phyloP scores from a whole-genome alignment of 2,888 invertebrate species.

The Taenaris catops region DNA sequence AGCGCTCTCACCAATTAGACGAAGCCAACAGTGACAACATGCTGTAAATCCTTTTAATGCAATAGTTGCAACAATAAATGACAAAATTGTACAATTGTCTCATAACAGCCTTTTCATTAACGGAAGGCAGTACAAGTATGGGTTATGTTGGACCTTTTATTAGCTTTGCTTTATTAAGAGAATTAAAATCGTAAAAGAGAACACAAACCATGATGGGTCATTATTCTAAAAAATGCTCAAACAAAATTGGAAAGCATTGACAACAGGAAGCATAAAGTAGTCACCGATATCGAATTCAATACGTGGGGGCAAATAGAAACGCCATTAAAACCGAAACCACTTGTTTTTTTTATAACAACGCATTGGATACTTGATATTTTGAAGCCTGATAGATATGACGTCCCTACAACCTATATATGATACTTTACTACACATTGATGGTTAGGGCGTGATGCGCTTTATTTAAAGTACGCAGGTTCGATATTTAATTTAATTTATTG shows the following conservation, averaged over 20 bases:
- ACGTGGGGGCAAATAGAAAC: constrained; percentile 31
- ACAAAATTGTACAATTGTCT: no score
- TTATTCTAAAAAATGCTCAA: constrained; percentile 8
- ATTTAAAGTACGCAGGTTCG: no score
- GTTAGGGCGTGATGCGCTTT: no score
- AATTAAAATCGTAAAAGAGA: constrained; percentile 2
- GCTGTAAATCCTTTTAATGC: no score
- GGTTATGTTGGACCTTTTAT: no score
- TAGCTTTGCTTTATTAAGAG: no score
- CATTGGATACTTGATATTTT: constrained; percentile 24
- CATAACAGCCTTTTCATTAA: no score
- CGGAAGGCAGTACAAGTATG: no score
- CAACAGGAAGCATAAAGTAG: constrained; percentile 44
- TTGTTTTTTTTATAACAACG: constrained; percentile 20
- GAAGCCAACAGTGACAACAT: no score
- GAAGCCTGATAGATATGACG: constrained; percentile 15
- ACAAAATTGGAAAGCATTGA: constrained; percentile 21
- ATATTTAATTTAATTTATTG: no score
- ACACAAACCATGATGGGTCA: constrained; percentile 1
- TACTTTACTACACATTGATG: background rate
- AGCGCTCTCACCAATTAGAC: no score
- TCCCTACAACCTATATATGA: background rate
- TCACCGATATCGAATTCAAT: constrained; percentile 28
- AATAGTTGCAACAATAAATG: no score
- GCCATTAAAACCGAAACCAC: constrained; percentile 22